A percentile compares a stretch with the other conserved stretches of the same genome.
Conservation (phyloP, 2,797 vertebrate genomes). For the Pterois miles region DNA sequence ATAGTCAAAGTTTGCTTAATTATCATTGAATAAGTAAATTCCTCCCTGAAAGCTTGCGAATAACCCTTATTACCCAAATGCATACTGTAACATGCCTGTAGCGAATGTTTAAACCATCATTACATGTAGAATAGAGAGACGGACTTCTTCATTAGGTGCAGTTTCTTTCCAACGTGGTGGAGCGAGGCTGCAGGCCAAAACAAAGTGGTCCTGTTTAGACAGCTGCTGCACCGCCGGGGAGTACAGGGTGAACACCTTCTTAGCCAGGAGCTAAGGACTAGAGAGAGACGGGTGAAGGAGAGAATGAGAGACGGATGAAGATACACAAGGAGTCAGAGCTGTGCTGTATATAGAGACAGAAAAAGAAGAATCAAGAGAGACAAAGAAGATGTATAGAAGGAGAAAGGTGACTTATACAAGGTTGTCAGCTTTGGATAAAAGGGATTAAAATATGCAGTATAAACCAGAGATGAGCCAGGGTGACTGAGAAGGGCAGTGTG, state of each 20-base stretch:
- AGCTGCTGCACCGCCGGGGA: slow-evolving; percentile 85
- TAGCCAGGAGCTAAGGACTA: slow-evolving; percentile 78
- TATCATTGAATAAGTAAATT: neutral
- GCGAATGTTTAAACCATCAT: slow-evolving; percentile 3
- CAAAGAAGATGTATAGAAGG: slow-evolving; percentile 21
- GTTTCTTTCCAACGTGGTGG: slow-evolving; percentile 82
- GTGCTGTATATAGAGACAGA: neutral
- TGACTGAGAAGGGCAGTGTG: slow-evolving; percentile 61
- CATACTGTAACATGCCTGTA: neutral
- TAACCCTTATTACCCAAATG: neutral
- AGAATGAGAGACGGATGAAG: neutral
- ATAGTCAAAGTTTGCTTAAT: neutral
- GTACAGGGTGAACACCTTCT: slow-evolving; percentile 87
- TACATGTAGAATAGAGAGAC: slow-evolving; percentile 4
- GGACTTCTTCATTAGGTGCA: slow-evolving; percentile 13
- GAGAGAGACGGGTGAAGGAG: slow-evolving; percentile 15
- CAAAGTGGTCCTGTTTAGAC: slow-evolving; percentile 87
- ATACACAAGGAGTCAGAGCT: neutral
- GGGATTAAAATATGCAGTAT: slow-evolving; percentile 49
- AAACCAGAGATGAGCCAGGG: slow-evolving; percentile 57
- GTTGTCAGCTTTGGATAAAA: slow-evolving; percentile 60
- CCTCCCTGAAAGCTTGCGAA: neutral
- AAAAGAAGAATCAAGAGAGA: slow-evolving; percentile 26
- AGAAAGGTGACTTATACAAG: slow-evolving; percentile 38
- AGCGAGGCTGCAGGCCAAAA: slow-evolving; percentile 85